Evolutionary conservation across 2,888 invertebrate species (phyloP), one percentile per base, ranked within the genome.

Genomic region (Morpho achilles): DNA sequence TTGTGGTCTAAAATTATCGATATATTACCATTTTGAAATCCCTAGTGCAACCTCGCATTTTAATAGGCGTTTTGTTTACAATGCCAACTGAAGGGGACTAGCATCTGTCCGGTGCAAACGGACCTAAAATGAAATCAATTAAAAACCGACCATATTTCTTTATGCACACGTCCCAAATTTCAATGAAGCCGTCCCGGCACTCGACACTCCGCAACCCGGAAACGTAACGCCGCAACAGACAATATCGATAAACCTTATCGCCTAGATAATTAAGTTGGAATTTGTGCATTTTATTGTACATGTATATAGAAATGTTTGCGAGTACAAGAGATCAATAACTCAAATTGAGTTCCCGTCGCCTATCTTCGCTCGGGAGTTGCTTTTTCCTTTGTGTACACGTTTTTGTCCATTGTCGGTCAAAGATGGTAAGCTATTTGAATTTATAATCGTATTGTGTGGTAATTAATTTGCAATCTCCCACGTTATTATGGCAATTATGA

Each of bases 51-150:
- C 71, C 73, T 73, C 75, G 79, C 82, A 86, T 87, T 87, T 84
- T 86, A 86, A 86, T 84, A 84, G 87, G 85, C 87, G 87, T 87
- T 87, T 87, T 87, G 87, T 88, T 88, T 88, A 87, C 87, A 84
- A 82, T 82, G 74, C 80, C 79, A 77, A 80, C 80, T 80, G 80
- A 80, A 84, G 88, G 87, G 86, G 85, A 79, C 79, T 76, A 76
- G 65, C 62, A 59, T 63, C 62, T 61, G 62, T 63, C 58, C 60
- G 53, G 62, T 56, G 45, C 58, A 22, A 62, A 62, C 43, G 58
- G 62, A 68, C 67, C 61, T 67, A 54, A 58, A 45, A 43, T 62
- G 39, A 44, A 23, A 39, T 39, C 70, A 69, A 61, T 63, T 59
- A 61, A 77, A 75, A 75, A 67, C 60, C 61, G 51, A 70, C 76